These are phyloP conservation scores for Clarias laeviceps DNA, from an alignment of 2,797 vertebrate species.

Conservation along the genomic window DNA sequence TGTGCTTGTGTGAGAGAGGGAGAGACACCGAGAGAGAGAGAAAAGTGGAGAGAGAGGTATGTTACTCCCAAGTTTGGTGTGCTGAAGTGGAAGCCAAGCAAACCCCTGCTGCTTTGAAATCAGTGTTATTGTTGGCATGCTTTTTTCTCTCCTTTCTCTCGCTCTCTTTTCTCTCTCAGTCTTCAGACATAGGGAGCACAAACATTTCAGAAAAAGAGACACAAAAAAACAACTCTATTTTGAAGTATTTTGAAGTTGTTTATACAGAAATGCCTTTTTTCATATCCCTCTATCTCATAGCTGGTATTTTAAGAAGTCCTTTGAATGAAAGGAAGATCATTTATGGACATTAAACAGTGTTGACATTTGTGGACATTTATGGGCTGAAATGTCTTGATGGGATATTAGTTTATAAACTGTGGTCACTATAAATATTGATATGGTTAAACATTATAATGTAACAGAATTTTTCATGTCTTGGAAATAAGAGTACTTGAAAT, in stretches of 20 bases:
- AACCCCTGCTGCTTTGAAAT: slow-evolving; percentile 71
- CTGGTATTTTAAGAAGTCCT: slow-evolving; percentile 23
- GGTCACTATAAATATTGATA: background rate
- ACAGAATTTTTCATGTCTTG: slow-evolving; percentile 12
- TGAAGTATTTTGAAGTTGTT: slow-evolving; percentile 47
- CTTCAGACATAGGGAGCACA: slow-evolving; percentile 62
- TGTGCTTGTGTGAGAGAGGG: slow-evolving; percentile 3
- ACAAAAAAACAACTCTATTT: slow-evolving; percentile 59
- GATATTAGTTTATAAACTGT: slow-evolving; percentile 26
- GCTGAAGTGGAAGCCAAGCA: slow-evolving; percentile 71
- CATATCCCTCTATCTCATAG: slow-evolving; percentile 28
- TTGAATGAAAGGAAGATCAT: slow-evolving; percentile 19
- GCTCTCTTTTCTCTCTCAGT: slow-evolving; percentile 67
- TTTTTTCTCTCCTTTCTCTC: slow-evolving; percentile 61
- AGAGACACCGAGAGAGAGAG: slow-evolving; percentile 21
- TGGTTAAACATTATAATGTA: background rate
- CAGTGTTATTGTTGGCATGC: slow-evolving; percentile 66
- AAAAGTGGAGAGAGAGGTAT: slow-evolving; percentile 49
- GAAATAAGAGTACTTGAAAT: background rate
- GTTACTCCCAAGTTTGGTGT: slow-evolving; percentile 86
- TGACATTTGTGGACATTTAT: slow-evolving; percentile 28
- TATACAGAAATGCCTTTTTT: slow-evolving; percentile 66
- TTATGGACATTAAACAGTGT: background rate
- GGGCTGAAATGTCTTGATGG: slow-evolving; percentile 1
- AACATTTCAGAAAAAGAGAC: slow-evolving; percentile 61